A percentile compares a stretch with the other conserved stretches of the same genome.
Evolutionary conservation across 2,113 vertebrate species (phyloP).

Genomic region (Pungitius pungitius): DNA sequence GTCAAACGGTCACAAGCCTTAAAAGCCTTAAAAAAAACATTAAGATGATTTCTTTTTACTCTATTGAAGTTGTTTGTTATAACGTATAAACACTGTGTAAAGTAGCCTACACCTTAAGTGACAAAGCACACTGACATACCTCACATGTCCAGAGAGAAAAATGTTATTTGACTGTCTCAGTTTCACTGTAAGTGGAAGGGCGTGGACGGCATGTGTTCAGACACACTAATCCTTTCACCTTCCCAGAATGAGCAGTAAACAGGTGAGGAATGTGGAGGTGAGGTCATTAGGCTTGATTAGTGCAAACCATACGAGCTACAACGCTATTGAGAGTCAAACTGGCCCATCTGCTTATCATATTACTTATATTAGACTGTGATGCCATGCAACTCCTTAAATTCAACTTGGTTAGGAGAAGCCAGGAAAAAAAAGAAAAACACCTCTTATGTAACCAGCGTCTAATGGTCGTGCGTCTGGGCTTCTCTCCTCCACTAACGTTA

Average conservation of each 20-base stretch:
- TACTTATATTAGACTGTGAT: conserved; percentile 37
- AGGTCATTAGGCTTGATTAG: conserved; percentile 24
- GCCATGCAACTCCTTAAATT: conserved; percentile 8
- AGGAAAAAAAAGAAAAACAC: conserved; percentile 27
- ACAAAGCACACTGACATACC: not conserved
- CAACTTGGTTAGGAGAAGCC: not conserved
- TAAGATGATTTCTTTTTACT: not conserved
- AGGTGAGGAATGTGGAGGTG: conserved; percentile 44
- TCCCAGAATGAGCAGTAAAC: conserved; percentile 27
- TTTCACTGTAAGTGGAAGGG: conserved; percentile 15
- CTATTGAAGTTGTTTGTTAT: not conserved
- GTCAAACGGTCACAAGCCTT: not conserved
- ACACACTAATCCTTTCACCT: conserved; percentile 44
- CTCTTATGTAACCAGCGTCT: conserved; percentile 30
- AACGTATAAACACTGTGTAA: not conserved
- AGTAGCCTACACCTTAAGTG: not conserved
- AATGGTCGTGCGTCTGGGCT: conserved; percentile 38
- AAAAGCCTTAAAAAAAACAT: not conserved
- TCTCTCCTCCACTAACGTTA: conserved; percentile 22
- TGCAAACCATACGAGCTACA: conserved; percentile 35
- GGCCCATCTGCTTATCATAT: conserved; percentile 19
- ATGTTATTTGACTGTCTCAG: not conserved
- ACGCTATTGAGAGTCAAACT: conserved; percentile 30
- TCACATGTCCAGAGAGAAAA: not conserved
- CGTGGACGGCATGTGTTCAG: conserved; percentile 13